A percentile compares a stretch with the other conserved stretches of the same genome.
These are phyloP conservation scores for Gallinago jamesoni DNA, from an alignment of 2,113 vertebrate species.

Conservation along the genomic window DNA sequence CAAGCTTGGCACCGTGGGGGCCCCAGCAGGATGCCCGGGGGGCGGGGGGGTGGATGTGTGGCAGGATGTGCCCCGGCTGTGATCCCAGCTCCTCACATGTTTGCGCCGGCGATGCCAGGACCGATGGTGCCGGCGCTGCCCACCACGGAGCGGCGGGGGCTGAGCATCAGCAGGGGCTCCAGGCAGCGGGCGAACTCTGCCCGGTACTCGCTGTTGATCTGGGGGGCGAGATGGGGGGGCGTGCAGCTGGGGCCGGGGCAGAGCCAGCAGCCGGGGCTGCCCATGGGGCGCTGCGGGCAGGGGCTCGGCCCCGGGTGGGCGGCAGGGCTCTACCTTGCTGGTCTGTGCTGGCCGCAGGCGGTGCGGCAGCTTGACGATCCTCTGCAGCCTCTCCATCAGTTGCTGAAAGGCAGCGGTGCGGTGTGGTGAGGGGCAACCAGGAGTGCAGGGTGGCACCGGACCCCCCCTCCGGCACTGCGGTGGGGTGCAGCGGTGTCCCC, in stretches of 20 bases:
- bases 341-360: conserved; percentile 86
- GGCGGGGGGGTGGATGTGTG: background rate
- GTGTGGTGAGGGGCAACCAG: fast-evolving
- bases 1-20: background rate
- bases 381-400: conserved; percentile 89
- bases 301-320: fast-evolving
- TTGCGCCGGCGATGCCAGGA: conserved; percentile 48
- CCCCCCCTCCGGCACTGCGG: fast-evolving
- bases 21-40: background rate
- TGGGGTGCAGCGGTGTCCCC: background rate
- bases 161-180: conserved; percentile 83
- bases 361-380: conserved; percentile 86
- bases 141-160: conserved; percentile 72
- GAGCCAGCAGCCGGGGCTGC: background rate
- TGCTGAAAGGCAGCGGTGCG: conserved; percentile 69
- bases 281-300: fast-evolving
- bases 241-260: background rate
- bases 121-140: conserved; percentile 51
- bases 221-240: background rate
- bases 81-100: conserved; percentile 57
- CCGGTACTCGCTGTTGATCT: conserved; percentile 90
- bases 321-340: conserved; percentile 82
- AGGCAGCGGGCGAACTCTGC: conserved; percentile 87
- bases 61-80: background rate
- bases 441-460: fast-evolving